Evolutionary conservation across 2,113 vertebrate genomes (phyloP), one percentile per base, ranked within the genome.

Genomic region (Notiomystis cincta): DNA sequence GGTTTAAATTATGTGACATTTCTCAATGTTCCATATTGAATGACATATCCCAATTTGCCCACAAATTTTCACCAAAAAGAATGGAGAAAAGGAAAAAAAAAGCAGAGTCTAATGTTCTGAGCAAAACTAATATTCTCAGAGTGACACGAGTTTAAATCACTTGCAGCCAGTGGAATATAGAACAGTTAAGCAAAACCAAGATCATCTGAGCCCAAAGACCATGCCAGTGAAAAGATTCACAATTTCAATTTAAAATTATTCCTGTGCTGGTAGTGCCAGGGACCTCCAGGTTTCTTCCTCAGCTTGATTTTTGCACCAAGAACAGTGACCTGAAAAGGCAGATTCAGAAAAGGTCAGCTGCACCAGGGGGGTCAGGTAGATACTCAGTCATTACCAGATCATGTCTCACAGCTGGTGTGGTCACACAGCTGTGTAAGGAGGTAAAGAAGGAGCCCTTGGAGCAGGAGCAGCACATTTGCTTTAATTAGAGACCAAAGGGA

Each of bases 321-420:
- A 44, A 6, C 10, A 71, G 13, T 5, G 79, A 14, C 15, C 40
- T 58, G 28, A 25, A 31, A 33, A 37, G 38, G 56, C 51, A 66
- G 31, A 13, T 48, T 48, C 24, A n/a, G 45, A 5, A 13, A 3
- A n/a, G 60, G 30, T 3, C 37, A 72, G 48, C 38, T 31, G 28
- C 25, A 40, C 1, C 25, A 15, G 37, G 10, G 35, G 60, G 17
- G 37, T 31, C 30, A 38, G 44, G 72, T 27, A 85, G 58, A 28
- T 5, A 5, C 33, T 19, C 16, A 16, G 40, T 6, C 2, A 0
- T 12, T n/a, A 28, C 31, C 5, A 37, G 51, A 33, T 4, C 45
- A 16, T 6, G 27, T 23, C 56, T 16, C 44, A 15, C 28, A 61
- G 51, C 60, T 35, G 42, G 5, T 19, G 48, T 31, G 75, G 13